These are phyloP conservation scores for Pitta sordida DNA, from an alignment of 2,113 vertebrate species.

Conservation along the genomic window DNA sequence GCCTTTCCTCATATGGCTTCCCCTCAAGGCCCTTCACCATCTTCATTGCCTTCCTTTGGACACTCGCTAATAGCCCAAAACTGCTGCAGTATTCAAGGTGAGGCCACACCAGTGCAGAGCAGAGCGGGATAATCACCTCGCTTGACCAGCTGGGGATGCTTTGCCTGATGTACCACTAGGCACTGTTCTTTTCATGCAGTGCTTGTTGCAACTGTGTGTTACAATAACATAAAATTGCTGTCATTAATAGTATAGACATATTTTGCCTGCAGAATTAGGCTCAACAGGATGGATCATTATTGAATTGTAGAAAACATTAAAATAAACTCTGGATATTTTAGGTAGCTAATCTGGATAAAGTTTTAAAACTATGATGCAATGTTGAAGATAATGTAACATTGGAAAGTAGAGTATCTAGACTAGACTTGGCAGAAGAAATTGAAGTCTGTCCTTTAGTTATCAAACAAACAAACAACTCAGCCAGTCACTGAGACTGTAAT, in stretches of 20 bases:
- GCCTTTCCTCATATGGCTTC: neutral
- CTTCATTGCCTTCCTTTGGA: neutral
- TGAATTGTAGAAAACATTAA: neutral
- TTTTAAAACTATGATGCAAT: neutral
- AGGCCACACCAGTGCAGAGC: neutral
- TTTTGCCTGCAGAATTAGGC: neutral
- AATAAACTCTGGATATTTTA: neutral
- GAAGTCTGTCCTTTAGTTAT: neutral
- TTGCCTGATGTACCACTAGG: neutral
- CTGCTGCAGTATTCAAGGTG: neutral
- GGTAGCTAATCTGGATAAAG: neutral
- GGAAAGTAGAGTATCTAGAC: neutral
- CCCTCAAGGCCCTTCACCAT: neutral
- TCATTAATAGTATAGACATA: neutral
- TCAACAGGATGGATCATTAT: neutral
- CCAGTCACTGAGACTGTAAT: neutral
- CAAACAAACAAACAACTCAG: neutral
- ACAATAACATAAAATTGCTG: neutral
- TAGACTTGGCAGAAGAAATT: neutral
- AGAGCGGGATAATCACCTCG: neutral
- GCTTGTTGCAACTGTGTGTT: neutral
- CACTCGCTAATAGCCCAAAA: neutral
- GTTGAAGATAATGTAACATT: neutral
- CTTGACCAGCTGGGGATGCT: neutral
- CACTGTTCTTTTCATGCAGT: neutral